Evolutionary conservation across 2,113 vertebrate species (phyloP), one percentile per base, ranked within the genome.

Genomic region (Megaceryle maxima): DNA sequence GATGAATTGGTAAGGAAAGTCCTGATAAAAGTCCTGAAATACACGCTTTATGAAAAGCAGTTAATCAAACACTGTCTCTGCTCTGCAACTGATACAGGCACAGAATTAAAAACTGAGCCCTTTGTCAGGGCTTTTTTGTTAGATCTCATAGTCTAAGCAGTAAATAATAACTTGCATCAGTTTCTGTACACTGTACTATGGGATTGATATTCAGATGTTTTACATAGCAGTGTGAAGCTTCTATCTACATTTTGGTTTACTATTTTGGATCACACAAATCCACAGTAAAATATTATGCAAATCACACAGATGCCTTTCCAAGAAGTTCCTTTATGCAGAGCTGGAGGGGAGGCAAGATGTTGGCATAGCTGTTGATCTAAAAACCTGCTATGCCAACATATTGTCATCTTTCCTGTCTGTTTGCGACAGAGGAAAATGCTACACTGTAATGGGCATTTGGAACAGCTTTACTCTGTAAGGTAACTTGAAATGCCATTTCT

Each of bases 271-370:
- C 21, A 39, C 70, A 51, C 29, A 83, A 69, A 64, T 69, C 17
- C 29, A 26, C 56, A 59, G 6, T 37, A 35, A 74, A 57, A 90
- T 17, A 50, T 31, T 53, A 17, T 44, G 29, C 31, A 44, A 3
- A 76, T 90, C 29, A 28, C 50, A 87, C 12, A 80, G 46, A 39
- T 50, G 39, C 9, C 50, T 93, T 96, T 93, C 63, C 63, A 82
- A 39, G 68, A 87, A 87, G 73, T 93, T 90, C 68, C 51, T 75
- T 91, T 69, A 59, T 91, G 86, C 94, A 98, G 97, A 98, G 85
- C 94, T 97, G 97, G 98, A 98, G 94, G 85, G 98, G 90, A 98
- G 98, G 98, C 98, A 98, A 98, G 98, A 98, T 98, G 97, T 98
- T 98, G 98, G 98, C 98, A 98, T 98, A 98, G 98, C 98, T 98